Evolutionary conservation across 2,113 vertebrate species (phyloP), one percentile per base, ranked within the genome.

Genomic region (Aldabrachelys gigantea): DNA sequence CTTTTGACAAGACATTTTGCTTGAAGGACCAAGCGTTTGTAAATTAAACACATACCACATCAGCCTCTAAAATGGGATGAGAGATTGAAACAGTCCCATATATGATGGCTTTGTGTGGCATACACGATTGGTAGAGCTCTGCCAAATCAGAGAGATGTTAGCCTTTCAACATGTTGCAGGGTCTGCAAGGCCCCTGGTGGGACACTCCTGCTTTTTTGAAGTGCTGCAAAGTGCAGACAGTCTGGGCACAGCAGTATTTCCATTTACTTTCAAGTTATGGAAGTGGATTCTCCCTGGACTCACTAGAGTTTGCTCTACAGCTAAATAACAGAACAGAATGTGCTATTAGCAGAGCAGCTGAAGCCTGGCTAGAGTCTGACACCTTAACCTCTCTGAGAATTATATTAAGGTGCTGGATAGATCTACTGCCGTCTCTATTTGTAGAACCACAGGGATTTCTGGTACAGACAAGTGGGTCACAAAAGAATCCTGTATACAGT

Each of bases 291-390:
- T 91, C 80, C 57, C 50, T 52, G 29, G 44, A 57, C 91, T 93
- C 79, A 81, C 93, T 57, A 91, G 79, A 47, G 85, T 90, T 95
- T 89, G 16, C 93, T 89, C 54, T 95, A 91, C 75, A 87, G n/a
- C 85, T 88, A 94, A 96, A 94, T 89, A 80, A 95, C 89, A 89
- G 89, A 88, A 95, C 41, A 95, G 87, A 96, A 88, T 81, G 50
- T 85, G 56, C n/a, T 94, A 56, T 95, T 95, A 95, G 75, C 79
- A 85, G 92, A 95, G 89, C 91, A 89, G 84, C 41, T 76, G 89
- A 91, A 96, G 78, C 94, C 94, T 86, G 53, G 72, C 80, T 84
- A 91, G 31, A 4, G 1, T 54, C 89, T 93, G 93, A 80, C 92
- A 95, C 84, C 50, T 95, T 91, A 88, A 94, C 93, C 95, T 96